Conservation (phyloP, 2,797 vertebrate genomes). For the Pangasius mekongensis region DNA sequence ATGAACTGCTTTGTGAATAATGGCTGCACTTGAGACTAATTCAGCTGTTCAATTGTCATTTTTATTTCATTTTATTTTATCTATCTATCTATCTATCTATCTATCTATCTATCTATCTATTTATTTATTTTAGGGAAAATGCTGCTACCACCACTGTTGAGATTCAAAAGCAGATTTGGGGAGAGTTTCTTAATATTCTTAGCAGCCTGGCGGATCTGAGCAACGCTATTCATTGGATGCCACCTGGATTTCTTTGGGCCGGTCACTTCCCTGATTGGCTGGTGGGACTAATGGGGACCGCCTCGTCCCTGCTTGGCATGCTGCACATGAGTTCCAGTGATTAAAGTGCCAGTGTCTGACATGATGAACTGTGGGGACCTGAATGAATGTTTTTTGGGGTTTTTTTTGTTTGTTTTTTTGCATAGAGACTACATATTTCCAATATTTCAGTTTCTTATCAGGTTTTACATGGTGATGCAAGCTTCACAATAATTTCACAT, state of each 20-base stretch:
- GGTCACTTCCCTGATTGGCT: constrained; percentile 87
- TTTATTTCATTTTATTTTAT: neutral
- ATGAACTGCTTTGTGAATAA: neutral
- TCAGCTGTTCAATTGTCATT: neutral
- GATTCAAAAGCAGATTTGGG: constrained; percentile 66
- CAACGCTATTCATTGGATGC: constrained; percentile 94
- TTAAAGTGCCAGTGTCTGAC: constrained; percentile 49
- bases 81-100: too few relatives aligned
- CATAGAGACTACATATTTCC: too few relatives aligned
- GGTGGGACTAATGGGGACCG: constrained; percentile 90
- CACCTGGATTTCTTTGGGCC: constrained; percentile 88
- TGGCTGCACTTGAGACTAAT: neutral
- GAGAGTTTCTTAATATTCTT: constrained; percentile 79
- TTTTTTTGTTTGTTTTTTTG: neutral
- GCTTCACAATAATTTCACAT: neutral
- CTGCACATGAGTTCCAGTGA: constrained; percentile 73
- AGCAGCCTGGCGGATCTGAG: constrained; percentile 81
- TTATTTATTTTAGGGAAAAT: constrained; percentile 53
- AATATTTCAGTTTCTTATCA: neutral
- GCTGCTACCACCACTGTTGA: constrained; percentile 52
- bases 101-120: neutral
- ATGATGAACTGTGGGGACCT: neutral
- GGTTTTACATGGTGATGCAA: neutral
- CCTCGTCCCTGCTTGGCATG: constrained; percentile 86
- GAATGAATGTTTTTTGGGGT: neutral